Percentiles rank a stretch among this genome's conserved stretches.
Conservation (phyloP, 2,797 vertebrate genomes). For the Sciaenops ocellatus region DNA sequence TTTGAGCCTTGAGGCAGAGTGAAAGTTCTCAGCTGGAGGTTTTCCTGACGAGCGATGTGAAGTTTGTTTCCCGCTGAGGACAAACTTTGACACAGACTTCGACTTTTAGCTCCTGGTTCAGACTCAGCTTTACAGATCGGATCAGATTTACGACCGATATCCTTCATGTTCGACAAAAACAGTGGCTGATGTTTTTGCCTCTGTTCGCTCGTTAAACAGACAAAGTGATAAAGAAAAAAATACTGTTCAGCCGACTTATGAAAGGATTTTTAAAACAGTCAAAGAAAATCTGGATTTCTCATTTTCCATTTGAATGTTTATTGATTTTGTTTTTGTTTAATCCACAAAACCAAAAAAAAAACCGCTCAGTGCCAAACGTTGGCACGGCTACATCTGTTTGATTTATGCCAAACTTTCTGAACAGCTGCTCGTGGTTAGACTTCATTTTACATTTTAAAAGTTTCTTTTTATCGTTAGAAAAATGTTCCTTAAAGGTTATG, state of each 20-base stretch:
- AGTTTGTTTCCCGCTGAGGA: constrained; percentile 14
- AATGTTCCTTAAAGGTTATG: neutral
- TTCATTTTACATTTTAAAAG: neutral
- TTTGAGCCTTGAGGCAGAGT: neutral
- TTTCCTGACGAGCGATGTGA: neutral
- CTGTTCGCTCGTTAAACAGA: neutral
- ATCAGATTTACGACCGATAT: too few relatives aligned
- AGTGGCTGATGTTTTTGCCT: neutral
- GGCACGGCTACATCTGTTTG: neutral
- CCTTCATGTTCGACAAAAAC: neutral
- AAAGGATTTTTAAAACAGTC: too few relatives aligned
- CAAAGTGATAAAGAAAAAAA: too few relatives aligned
- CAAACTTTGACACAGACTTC: neutral
- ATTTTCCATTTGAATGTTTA: neutral
- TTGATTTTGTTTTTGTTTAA: neutral
- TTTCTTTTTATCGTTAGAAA: neutral
- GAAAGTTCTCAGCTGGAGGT: neutral
- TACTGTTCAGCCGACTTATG: too few relatives aligned
- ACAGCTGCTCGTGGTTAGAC: neutral
- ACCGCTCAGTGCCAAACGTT: neutral
- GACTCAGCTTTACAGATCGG: too few relatives aligned
- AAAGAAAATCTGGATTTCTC: neutral
- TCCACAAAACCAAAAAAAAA: neutral
- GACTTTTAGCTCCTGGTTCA: neutral
- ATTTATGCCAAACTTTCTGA: neutral